phyloP scores from a whole-genome alignment of 2,888 invertebrate species.

The Agrotis segetum region DNA sequence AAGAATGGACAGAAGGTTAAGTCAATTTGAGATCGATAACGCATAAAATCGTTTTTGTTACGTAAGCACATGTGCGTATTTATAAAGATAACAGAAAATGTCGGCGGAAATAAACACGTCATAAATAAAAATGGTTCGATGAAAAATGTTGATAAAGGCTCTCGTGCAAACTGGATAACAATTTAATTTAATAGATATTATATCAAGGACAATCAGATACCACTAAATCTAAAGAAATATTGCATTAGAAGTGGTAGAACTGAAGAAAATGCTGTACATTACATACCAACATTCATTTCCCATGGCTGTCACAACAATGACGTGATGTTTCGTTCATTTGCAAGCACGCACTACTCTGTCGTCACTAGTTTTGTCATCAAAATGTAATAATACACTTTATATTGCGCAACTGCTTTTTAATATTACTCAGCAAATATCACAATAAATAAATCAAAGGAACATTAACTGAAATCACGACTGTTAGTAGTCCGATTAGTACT shows the following conservation, averaged over 20 bases:
- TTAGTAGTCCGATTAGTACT: conserved; percentile 11
- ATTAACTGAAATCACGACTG: conserved; percentile 18
- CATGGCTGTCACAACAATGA: neutral
- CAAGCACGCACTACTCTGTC: neutral
- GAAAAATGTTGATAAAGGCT: no score
- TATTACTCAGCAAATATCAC: neutral
- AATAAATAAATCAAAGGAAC: neutral
- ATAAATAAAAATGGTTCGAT: no score
- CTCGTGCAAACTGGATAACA: no score
- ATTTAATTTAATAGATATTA: no score
- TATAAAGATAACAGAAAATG: neutral
- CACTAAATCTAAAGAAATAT: neutral
- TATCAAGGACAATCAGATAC: neutral
- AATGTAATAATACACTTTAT: neutral
- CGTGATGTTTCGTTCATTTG: no score
- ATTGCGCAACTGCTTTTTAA: neutral
- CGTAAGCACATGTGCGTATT: no score
- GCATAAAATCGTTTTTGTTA: no score
- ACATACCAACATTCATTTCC: conserved; percentile 25
- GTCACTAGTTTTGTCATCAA: neutral
- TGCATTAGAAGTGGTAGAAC: neutral
- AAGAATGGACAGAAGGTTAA: conserved; percentile 25
- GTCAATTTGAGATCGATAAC: neutral
- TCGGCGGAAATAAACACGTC: no score
- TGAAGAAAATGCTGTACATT: neutral